These are phyloP conservation scores for Blomia tropicalis DNA, from an alignment of 2,888 invertebrate genomes.

Conservation along the genomic window DNA sequence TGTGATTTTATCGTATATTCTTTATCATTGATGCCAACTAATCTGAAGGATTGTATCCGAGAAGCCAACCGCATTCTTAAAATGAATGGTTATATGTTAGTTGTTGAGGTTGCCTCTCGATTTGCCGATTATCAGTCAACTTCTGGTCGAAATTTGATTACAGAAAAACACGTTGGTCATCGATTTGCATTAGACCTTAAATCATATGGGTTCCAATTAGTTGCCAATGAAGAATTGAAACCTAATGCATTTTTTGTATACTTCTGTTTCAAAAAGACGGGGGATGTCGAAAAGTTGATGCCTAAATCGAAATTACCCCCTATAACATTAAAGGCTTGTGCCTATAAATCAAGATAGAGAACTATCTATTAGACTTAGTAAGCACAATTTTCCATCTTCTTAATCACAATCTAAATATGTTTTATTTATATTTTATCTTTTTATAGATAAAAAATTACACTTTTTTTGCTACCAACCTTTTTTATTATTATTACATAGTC, in stretches of 20 bases:
- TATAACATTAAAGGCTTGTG: constrained; percentile 22
- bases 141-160: background rate
- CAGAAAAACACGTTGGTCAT: background rate
- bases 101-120: constrained; percentile 25
- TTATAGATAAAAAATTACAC: too few species aligned
- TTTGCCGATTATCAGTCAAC: constrained; percentile 16
- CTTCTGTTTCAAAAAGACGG: background rate
- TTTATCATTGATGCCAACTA: constrained; percentile 24
- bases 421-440: too few species aligned
- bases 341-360: constrained; percentile 19
- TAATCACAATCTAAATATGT: too few species aligned
- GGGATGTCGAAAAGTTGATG: background rate
- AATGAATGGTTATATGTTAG: constrained; percentile 13
- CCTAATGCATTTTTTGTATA: constrained; percentile 24
- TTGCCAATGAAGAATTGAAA: background rate
- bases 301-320: background rate
- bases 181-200: background rate
- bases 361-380: too few species aligned
- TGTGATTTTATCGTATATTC: constrained; percentile 20
- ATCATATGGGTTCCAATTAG: constrained; percentile 18
- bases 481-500: too few species aligned
- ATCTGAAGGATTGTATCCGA: constrained; percentile 13
- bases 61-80: constrained; percentile 25
- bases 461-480: too few species aligned
- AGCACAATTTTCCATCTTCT: too few species aligned